Evolutionary conservation across 2,888 invertebrate genomes (phyloP), one percentile per base, ranked within the genome.

Genomic region (Deilephila porcellus): DNA sequence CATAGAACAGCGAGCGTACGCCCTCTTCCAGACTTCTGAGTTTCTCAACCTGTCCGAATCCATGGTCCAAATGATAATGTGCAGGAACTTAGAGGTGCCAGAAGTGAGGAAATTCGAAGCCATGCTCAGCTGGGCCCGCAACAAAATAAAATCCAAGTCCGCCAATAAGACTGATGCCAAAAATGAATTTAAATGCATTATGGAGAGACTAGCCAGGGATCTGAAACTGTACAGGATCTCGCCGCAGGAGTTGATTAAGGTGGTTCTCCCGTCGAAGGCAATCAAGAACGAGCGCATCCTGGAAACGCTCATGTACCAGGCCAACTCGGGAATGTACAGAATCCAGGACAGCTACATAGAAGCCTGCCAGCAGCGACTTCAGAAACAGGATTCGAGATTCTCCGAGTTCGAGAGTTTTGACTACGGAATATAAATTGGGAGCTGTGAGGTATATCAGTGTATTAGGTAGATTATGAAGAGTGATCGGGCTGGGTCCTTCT

Each of bases 21-120:
- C 97, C 81, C 95, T 98, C 73, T 98, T 98, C 91, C 97, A 97
- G 85, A 97, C 97, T 72, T 93, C 96, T 1, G 98, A 98, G 86
- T 98, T 98, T 87, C 95, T 98, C 11, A 97, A 97, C 79, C 96
- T 98, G 60, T 98, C 98, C 79, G 98, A 98, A 88, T 98, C 98
- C 5, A 98, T 98, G 98, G 98, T 98, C 29, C 98, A 98, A 87
- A 98, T 98, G 97, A 98, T 98, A 80, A 98, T 98, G 98, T 97
- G 97, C 90, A 96, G 98, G n/a, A 97, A 97, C 86, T 95, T 98
- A 78, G 98, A 98, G 86, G 97, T 98, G 71, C 97, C 97, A 0
- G 98, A 98, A 90, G 97, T 98, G 60, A 95, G 97, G 72, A 98
- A 98, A 90, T 98, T 98, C 88, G 98, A 98, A 91, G 98, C 98